phyloP scores from a whole-genome alignment of 2,888 invertebrate genomes.

The Thera britannica region DNA sequence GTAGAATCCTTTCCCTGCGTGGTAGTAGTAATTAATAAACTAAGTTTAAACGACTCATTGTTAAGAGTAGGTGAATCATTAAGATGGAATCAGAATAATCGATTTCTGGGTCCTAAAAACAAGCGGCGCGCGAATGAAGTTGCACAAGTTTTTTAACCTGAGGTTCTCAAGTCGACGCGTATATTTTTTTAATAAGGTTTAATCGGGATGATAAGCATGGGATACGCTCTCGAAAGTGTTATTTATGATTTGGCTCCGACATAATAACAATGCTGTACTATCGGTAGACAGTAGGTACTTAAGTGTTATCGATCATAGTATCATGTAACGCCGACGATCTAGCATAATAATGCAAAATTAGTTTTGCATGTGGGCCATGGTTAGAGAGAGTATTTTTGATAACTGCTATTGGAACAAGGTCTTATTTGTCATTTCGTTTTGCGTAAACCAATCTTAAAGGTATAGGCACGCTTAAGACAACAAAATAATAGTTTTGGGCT shows the following conservation, averaged over 20 bases:
- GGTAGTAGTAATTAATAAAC: conserved; percentile 11
- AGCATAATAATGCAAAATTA: conserved; percentile 15
- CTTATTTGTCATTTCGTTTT: not conserved
- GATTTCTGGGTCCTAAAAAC: too few relatives aligned
- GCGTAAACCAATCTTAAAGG: not conserved
- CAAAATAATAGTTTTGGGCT: too few relatives aligned
- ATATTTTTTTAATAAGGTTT: conserved; percentile 1
- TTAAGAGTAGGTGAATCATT: not conserved
- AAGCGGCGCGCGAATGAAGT: too few relatives aligned
- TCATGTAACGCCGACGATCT: not conserved
- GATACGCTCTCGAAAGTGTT: not conserved
- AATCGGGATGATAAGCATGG: not conserved
- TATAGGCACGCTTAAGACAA: too few relatives aligned
- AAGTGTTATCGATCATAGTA: conserved; percentile 12
- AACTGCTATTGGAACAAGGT: not conserved
- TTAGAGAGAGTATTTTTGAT: not conserved
- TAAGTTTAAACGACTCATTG: conserved; percentile 8
- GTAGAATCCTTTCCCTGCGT: conserved; percentile 16
- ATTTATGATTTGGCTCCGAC: conserved; percentile 18
- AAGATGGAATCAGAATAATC: not conserved
- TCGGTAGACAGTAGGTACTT: conserved; percentile 22
- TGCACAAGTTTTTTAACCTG: too few relatives aligned
- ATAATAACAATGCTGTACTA: conserved; percentile 22
- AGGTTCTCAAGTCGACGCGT: too few relatives aligned
- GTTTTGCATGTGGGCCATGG: conserved; percentile 15